Conservation (phyloP, 1,140 invertebrate species). For the Pseudomyrmex pallidus region DNA sequence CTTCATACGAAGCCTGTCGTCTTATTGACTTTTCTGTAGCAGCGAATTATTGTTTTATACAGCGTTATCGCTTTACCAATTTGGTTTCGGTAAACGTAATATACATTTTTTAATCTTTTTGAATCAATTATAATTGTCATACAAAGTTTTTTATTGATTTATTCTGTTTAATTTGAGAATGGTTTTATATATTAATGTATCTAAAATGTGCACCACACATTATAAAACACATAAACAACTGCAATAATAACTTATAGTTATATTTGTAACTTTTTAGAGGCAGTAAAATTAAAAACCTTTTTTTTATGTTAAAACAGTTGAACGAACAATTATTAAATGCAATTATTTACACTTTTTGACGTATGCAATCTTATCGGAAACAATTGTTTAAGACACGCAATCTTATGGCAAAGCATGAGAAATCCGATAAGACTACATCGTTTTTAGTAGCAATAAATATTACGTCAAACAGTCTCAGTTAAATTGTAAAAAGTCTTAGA, state of each 20-base stretch:
- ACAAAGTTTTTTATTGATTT: not conserved
- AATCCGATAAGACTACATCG: constrained; percentile 5
- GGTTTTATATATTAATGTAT: not conserved
- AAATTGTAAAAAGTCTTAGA: not conserved
- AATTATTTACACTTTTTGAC: not conserved
- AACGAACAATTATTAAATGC: not conserved
- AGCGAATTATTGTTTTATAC: not conserved
- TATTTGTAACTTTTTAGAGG: not conserved
- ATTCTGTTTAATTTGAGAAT: not conserved
- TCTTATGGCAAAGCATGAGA: constrained; percentile 16
- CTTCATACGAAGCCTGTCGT: not conserved
- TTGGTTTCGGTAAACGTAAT: not conserved
- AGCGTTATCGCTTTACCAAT: not conserved
- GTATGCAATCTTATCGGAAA: constrained; percentile 27
- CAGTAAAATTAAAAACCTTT: not conserved
- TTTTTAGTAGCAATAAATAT: constrained; percentile 38
- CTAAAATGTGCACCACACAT: not conserved
- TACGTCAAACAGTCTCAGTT: not conserved
- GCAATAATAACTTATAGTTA: not conserved
- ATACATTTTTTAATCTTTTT: not conserved
- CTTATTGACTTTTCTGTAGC: constrained; percentile 24
- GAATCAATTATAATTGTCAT: not conserved
- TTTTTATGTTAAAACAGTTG: not conserved
- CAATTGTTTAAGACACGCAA: not conserved
- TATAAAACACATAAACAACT: not conserved